Base-by-base conservation (phyloP, 2,888 invertebrate species). In the Choristoneura rosaceana region DNA sequence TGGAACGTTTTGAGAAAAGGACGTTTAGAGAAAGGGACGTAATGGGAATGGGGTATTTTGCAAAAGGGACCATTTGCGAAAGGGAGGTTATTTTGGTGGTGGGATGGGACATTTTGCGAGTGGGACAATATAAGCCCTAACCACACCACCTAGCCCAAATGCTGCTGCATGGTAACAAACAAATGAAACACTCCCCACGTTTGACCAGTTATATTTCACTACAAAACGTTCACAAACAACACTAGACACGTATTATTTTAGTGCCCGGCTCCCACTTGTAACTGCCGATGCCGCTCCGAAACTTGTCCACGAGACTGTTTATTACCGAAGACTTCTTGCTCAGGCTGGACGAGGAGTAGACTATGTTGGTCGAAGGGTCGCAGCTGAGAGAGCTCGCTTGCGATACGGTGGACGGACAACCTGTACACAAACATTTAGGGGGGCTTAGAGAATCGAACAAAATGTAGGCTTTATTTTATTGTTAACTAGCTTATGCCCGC, bases 191-290 rank as follows among this genome's bases (percentile, higher is more conserved):
- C 14, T 38, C 25, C n/a, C 9, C 55, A 10, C 25, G 14, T 62
- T 62, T 25, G 17, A 45, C 43, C 9, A 52, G 52, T 52, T 45
- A 41, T 62, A 45, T 62, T 62, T 62, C 43, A 74, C 63, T 76
- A 64, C 34, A 50, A 64, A 64, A 50, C 64, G 47, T 50, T 64
- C 64, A 64, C 64, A 64, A 64, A 50, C 47, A 64, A 64, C 47
- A 64, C 64, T 64, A 91, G 25, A 90, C 88, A 69, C 86, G 85
- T 67, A 92, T 90, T 73, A 90, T 89, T 75, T 88, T 90, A 2
- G 89, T 90, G 0, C 87, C 90, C 0, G 93, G 91, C 74, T 91
- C 90, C 93, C 93, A 93, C 17, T 85, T 88, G 70, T 91, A 93
- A 2, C 78, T 82, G 4, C 76, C 45, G 14, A 80, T 76, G 8